Evolutionary conservation across 2,113 vertebrate genomes (phyloP).

Genomic region (Panthera uncia): DNA sequence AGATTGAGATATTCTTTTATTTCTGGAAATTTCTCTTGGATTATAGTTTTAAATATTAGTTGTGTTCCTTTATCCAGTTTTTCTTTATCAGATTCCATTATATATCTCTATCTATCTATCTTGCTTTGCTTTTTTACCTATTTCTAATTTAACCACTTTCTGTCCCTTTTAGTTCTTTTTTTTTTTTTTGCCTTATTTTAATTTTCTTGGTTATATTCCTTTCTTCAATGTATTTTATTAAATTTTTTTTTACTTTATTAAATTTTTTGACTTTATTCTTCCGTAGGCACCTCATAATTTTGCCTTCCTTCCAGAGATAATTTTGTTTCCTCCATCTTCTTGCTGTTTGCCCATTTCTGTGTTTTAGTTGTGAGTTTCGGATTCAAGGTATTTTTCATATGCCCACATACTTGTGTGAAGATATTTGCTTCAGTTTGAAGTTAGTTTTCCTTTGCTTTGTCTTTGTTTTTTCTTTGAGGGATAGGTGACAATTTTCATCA

Average conservation of each 20-base stretch:
- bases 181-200: background rate
- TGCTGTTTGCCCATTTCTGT: background rate
- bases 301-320: background rate
- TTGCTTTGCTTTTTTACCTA: background rate
- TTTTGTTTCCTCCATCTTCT: background rate
- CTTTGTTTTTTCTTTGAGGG: background rate
- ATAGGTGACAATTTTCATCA: background rate
- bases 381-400: background rate
- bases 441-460: background rate
- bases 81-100: background rate
- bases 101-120: background rate
- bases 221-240: background rate
- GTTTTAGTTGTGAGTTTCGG: slow-evolving; percentile 1
- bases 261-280: background rate
- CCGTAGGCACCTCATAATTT: background rate
- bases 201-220: background rate
- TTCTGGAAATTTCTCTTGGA: background rate
- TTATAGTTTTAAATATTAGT: background rate
- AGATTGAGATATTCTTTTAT: background rate
- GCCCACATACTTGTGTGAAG: background rate
- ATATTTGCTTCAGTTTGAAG: background rate
- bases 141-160: background rate
- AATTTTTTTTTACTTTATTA: background rate
- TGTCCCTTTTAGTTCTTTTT: background rate
- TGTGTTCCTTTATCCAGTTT: background rate